Percentiles rank a stretch among this genome's conserved stretches.
These are phyloP conservation scores for Ellobium chinense DNA, from an alignment of 2,888 invertebrate genomes.

Conservation along the genomic window DNA sequence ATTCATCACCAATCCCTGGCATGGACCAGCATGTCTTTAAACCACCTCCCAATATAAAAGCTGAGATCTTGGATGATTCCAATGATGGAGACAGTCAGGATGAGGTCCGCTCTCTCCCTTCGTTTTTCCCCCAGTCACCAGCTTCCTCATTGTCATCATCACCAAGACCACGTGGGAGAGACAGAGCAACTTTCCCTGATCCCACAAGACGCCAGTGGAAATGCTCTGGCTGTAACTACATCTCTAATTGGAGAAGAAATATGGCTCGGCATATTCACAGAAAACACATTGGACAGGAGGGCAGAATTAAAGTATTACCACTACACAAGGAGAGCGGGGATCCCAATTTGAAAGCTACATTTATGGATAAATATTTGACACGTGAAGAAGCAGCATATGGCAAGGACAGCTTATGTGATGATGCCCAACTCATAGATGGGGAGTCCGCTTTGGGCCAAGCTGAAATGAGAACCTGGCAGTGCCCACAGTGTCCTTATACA, in stretches of 20 bases:
- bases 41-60: slow-evolving; percentile 32
- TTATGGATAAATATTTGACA: not conserved
- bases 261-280: slow-evolving; percentile 94
- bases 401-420: not conserved
- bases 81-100: not conserved
- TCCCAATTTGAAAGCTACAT: slow-evolving; percentile 39
- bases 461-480: slow-evolving; percentile 83
- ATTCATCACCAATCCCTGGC: not conserved
- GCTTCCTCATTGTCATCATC: slow-evolving; percentile 3
- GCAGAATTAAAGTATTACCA: slow-evolving; percentile 58
- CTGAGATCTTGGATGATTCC: slow-evolving; percentile 24
- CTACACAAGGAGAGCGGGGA: slow-evolving; percentile 66
- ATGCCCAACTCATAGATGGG: not conserved
- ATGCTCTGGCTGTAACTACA: slow-evolving; percentile 94
- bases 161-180: not conserved
- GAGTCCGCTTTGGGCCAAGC: not conserved
- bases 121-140: slow-evolving; percentile 27
- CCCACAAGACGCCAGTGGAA: slow-evolving; percentile 83
- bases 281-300: slow-evolving; percentile 59
- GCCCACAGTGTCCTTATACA: slow-evolving; percentile 90
- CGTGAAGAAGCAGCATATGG: not conserved
- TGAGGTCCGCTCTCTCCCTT: not conserved
- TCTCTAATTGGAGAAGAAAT: slow-evolving; percentile 98
- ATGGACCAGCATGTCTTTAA: slow-evolving; percentile 19
- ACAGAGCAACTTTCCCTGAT: slow-evolving; percentile 33